A percentile compares a stretch with the other conserved stretches of the same genome.
These are phyloP conservation scores for Alouatta palliata DNA, from an alignment of 2,113 vertebrate species.

Conservation along the genomic window DNA sequence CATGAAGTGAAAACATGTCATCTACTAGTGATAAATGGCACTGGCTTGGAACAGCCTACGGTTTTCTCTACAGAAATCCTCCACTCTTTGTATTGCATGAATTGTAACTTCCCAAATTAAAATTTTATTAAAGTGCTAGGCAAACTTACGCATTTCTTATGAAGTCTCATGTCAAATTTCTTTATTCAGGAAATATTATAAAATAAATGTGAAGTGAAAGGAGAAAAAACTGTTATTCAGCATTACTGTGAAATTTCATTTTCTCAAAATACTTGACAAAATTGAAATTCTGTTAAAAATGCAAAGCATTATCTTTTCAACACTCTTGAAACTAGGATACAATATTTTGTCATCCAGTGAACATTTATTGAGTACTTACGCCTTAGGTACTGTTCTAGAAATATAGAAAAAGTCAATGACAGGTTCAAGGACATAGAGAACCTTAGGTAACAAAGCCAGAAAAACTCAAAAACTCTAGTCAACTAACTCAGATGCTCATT, in stretches of 20 bases:
- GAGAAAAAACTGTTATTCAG: not conserved
- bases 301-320: not conserved
- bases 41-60: not conserved
- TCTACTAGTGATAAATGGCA: not conserved
- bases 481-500: not conserved
- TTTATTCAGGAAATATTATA: not conserved
- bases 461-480: not conserved
- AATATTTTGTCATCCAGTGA: not conserved
- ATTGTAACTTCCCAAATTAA: not conserved
- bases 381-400: not conserved
- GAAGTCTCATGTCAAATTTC: not conserved
- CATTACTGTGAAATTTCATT: not conserved
- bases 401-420: not conserved
- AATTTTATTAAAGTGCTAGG: not conserved
- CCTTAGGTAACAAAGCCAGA: not conserved
- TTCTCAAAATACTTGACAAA: not conserved
- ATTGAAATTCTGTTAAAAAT: not conserved
- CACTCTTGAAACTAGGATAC: not conserved
- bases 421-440: not conserved
- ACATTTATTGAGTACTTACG: rapidly evolving
- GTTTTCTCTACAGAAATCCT: not conserved
- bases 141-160: not conserved
- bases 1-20: not conserved
- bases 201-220: not conserved
- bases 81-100: not conserved